Evolutionary conservation across 2,797 vertebrate species (phyloP).

Genomic region (Mormyrops boulengeri): DNA sequence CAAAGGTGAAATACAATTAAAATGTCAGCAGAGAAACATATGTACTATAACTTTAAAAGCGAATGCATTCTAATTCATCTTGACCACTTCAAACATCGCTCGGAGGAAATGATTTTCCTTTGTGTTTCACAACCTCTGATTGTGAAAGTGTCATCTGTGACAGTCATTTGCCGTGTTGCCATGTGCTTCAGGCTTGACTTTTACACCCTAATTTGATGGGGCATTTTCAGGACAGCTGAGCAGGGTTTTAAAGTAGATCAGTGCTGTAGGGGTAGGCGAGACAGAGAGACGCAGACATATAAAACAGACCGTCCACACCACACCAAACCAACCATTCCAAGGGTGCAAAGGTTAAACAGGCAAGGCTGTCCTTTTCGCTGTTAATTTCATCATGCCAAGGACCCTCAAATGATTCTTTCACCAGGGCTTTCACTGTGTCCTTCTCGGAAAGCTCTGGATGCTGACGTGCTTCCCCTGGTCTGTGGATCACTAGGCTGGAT

Average conservation of each 20-base stretch:
- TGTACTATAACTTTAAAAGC: not conserved
- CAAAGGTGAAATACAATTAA: not conserved
- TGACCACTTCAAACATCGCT: conserved; percentile 6
- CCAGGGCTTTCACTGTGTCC: not conserved
- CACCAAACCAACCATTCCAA: not conserved
- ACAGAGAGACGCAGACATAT: too few species aligned
- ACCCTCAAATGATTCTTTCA: not conserved
- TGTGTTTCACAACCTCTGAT: not conserved
- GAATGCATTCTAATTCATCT: not conserved
- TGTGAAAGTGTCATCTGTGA: not conserved
- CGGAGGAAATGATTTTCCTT: not conserved
- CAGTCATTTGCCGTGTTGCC: not conserved
- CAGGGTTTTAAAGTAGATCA: not conserved
- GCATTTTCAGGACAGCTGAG: not conserved
- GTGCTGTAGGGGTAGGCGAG: not conserved
- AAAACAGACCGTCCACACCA: not conserved
- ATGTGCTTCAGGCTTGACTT: not conserved
- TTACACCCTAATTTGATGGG: not conserved
- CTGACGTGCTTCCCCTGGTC: not conserved
- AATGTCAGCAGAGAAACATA: not conserved
- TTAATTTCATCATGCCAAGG: not conserved
- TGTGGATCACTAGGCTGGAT: not conserved
- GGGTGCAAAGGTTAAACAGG: not conserved
- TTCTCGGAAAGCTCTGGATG: not conserved
- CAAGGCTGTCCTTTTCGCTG: not conserved